These are phyloP conservation scores for Hippocampus mohnikei DNA, from an alignment of 2,113 vertebrate species.

Conservation along the genomic window DNA sequence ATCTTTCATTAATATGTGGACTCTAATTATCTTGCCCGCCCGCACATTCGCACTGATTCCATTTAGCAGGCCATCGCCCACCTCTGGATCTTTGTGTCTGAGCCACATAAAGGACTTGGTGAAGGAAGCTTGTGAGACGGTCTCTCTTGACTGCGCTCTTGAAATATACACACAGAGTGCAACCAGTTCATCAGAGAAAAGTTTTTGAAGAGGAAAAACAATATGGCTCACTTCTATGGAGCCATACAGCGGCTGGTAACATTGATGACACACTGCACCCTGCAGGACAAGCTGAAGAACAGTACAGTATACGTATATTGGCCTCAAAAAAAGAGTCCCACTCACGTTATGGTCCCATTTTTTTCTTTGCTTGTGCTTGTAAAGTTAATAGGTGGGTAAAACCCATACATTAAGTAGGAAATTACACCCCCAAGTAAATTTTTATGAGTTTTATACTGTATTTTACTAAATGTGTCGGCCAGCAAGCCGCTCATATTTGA, in stretches of 20 bases:
- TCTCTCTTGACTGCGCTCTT: slow-evolving; percentile 35
- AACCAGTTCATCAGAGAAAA: slow-evolving; percentile 54
- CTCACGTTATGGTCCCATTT: neutral
- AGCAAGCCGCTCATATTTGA: too few species aligned
- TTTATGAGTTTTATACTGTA: too few species aligned
- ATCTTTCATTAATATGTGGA: slow-evolving; percentile 59
- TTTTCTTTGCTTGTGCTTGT: neutral
- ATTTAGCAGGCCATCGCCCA: slow-evolving; percentile 25
- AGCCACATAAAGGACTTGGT: slow-evolving; percentile 19
- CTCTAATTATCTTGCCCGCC: slow-evolving; percentile 52
- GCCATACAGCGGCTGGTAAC: slow-evolving; percentile 14
- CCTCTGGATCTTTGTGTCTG: slow-evolving; percentile 14
- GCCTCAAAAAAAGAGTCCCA: neutral
- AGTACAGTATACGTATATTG: neutral
- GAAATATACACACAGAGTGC: slow-evolving; percentile 44
- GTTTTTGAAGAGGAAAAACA: slow-evolving; percentile 47
- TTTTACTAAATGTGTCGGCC: too few species aligned
- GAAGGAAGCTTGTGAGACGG: slow-evolving; percentile 30
- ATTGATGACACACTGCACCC: slow-evolving; percentile 55
- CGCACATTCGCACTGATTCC: slow-evolving; percentile 35
- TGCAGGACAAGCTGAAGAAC: slow-evolving; percentile 25
- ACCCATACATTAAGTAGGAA: neutral
- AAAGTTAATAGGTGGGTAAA: neutral
- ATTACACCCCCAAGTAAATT: too few species aligned
- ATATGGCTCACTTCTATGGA: slow-evolving; percentile 34